phyloP scores from a whole-genome alignment of 1,140 invertebrate species.

The Trichonephila inaurata region DNA sequence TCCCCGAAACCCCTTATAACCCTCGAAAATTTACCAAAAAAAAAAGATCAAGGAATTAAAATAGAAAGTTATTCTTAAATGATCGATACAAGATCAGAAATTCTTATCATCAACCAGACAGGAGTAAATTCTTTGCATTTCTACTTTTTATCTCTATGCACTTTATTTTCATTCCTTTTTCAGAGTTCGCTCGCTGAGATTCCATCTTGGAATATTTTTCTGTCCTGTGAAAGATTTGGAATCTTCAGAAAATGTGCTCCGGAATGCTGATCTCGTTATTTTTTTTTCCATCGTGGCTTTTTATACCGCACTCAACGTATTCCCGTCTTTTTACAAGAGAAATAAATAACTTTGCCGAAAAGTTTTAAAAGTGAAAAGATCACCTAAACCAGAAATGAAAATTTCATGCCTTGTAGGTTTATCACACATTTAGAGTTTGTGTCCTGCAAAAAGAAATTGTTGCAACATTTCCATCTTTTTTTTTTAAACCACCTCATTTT shows the following conservation, averaged over 20 bases:
- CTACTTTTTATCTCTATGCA: not conserved
- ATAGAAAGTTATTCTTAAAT: not conserved
- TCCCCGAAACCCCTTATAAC: no score
- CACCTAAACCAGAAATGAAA: not conserved
- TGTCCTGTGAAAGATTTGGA: not conserved
- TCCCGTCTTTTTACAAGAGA: not conserved
- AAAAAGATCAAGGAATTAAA: not conserved
- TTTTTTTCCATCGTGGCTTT: no score
- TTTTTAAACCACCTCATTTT: no score
- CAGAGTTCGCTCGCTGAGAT: not conserved
- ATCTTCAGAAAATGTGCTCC: constrained; percentile 25
- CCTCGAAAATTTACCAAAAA: no score
- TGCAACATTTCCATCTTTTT: no score
- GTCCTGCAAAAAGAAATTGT: no score
- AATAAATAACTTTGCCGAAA: constrained; percentile 1
- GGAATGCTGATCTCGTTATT: constrained; percentile 1
- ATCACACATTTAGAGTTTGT: not conserved
- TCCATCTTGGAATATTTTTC: constrained; percentile 6
- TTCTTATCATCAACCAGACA: constrained; percentile 8
- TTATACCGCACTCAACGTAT: no score
- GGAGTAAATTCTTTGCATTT: not conserved
- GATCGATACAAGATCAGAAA: constrained; percentile 38
- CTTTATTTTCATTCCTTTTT: not conserved
- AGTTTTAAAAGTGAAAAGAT: not conserved
- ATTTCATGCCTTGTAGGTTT: not conserved